Evolutionary conservation across 1,140 invertebrate species (phyloP).

Genomic region (Heliothis subflexa): DNA sequence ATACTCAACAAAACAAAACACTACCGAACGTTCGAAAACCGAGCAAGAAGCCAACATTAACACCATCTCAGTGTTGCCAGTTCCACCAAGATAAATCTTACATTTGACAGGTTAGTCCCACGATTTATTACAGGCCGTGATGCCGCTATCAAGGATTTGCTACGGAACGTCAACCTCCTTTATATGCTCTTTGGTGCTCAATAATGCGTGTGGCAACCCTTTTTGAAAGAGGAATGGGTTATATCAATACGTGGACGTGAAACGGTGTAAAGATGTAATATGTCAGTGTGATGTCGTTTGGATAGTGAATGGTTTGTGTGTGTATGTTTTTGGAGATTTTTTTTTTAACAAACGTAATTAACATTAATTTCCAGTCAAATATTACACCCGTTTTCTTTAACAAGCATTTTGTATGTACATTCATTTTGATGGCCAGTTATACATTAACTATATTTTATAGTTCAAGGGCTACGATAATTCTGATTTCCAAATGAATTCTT

Average conservation of each 20-base stretch:
- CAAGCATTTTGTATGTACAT: no score
- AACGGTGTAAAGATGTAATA: not conserved
- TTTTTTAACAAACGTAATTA: no score
- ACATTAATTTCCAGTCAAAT: no score
- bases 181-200: slow-evolving; percentile 17
- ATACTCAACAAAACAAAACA: not conserved
- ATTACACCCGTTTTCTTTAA: no score
- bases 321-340: not conserved
- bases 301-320: not conserved
- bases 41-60: slow-evolving; percentile 5
- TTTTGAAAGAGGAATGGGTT: slow-evolving; percentile 23
- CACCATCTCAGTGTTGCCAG: not conserved
- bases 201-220: slow-evolving; percentile 31
- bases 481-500: no score
- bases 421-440: no score
- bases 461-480: no score
- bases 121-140: slow-evolving; percentile 23
- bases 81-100: slow-evolving; percentile 31
- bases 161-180: not conserved
- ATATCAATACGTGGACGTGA: not conserved
- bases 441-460: no score
- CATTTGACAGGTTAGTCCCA: slow-evolving; percentile 39
- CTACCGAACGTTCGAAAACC: not conserved
- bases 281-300: not conserved
- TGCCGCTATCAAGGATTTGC: slow-evolving; percentile 20